A percentile compares a stretch with the other conserved stretches of the same genome.
Evolutionary conservation across 2,888 invertebrate genomes (phyloP).

Genomic region (Sabatieria punctata): DNA sequence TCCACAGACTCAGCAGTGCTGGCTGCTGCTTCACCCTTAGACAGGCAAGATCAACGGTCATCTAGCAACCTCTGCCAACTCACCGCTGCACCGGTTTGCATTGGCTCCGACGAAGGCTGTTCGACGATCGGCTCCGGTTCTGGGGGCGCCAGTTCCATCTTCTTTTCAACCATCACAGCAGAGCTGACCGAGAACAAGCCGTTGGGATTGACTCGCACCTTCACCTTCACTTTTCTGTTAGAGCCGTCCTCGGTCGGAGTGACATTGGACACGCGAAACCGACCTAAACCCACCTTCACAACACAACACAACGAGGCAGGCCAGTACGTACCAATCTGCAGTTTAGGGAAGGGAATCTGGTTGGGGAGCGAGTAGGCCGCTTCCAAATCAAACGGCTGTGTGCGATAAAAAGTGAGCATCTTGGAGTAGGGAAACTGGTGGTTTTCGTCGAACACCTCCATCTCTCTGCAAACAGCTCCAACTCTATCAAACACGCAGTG

Average conservation of each 20-base stretch:
- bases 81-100: conserved; percentile 13
- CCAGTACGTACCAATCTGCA: conserved; percentile 21
- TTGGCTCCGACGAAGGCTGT: conserved; percentile 13
- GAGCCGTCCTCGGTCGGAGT: conserved; percentile 71
- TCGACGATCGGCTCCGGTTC: too few relatives aligned
- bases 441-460: conserved; percentile 76
- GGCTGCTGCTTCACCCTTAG: too few relatives aligned
- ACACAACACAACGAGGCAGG: too few relatives aligned
- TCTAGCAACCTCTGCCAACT: too few relatives aligned
- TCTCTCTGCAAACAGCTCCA: conserved; percentile 46
- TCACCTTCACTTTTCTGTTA: conserved; percentile 84
- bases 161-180: conserved; percentile 49
- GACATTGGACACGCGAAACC: conserved; percentile 40
- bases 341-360: conserved; percentile 52
- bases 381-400: conserved; percentile 66
- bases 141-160: too few relatives aligned
- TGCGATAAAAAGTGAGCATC: conserved; percentile 75
- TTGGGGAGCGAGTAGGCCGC: conserved; percentile 55
- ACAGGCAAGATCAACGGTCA: too few relatives aligned
- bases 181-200: conserved; percentile 73
- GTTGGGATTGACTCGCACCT: conserved; percentile 78
- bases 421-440: conserved; percentile 80
- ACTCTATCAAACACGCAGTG: too few relatives aligned
- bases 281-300: conserved; percentile 24
- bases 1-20: too few relatives aligned